Evolutionary conservation across 1,140 invertebrate genomes (phyloP), one percentile per base, ranked within the genome.

Genomic region (Orius insidiosus): DNA sequence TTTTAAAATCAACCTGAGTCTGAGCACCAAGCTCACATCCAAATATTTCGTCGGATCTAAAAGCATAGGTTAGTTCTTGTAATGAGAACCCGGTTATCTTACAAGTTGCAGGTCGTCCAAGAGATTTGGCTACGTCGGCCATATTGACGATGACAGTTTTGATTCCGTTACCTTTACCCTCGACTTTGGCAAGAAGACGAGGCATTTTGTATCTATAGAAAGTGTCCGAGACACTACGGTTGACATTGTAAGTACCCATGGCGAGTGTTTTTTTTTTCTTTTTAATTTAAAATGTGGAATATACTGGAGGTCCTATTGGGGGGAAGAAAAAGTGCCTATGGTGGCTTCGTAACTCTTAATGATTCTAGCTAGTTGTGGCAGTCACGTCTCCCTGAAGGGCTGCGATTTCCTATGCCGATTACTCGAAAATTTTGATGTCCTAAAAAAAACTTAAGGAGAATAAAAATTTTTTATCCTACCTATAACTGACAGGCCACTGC

Each of bases 121-220:
- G 78, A 48, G 95, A 87, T 65, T 98, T 97, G 6, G 93, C 96
- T 37, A 99, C 86, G 49, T 99, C 95, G 36, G 80, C 75, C 94
- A 99, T 98, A 67, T 99, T 99, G 47, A 96, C 93, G 61, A 99
- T 92, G 54, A 99, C 96, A 18, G 96, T 99, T 69, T 99, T 99
- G 57, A 99, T 99, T 54, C 96, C 96, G 71, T 99, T 99, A 38
- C 96, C 96, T 65, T 98, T 98, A 53, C 86, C 86, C 62, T 92
- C 86, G 35, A 94, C 84, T 72, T 98, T 99, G 55, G 95, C 95
- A 66, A 88, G 76, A 54, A 99, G 78, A 49, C 88, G 78, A 47
- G 96, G 96, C 96, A 99, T 99, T 69, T 98, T 99, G 69, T 99
- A 99, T 52, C 96, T n/a, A 69, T 99, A 99, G 70, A 98, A 99